These are phyloP conservation scores for Acrocephalus scirpaceus DNA, from an alignment of 2,797 vertebrate species.

Conservation along the genomic window DNA sequence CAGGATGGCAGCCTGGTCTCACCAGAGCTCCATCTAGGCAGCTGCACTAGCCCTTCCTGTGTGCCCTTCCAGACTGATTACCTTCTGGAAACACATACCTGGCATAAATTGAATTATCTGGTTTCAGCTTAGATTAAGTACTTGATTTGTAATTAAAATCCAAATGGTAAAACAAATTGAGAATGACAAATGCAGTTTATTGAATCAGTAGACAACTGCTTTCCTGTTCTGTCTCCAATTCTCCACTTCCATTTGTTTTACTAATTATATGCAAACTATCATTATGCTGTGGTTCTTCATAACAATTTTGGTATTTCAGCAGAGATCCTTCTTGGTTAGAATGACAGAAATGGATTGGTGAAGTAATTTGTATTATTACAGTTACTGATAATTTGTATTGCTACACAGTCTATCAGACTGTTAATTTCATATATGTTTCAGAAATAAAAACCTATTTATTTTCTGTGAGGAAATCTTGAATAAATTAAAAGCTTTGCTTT, in stretches of 20 bases:
- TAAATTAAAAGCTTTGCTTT: neutral
- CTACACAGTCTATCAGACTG: neutral
- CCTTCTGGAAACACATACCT: neutral
- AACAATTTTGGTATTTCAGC: neutral
- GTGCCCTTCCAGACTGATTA: neutral
- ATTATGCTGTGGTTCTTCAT: neutral
- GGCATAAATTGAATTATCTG: neutral
- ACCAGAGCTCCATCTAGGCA: neutral
- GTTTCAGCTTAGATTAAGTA: neutral
- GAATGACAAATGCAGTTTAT: neutral
- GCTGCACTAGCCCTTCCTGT: neutral
- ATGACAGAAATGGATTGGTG: neutral
- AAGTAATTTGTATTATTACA: neutral
- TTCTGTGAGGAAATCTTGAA: neutral
- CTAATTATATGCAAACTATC: neutral
- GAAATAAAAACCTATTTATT: neutral
- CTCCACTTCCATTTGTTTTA: neutral
- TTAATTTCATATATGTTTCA: neutral
- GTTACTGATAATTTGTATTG: neutral
- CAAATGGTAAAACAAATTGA: conserved; percentile 2
- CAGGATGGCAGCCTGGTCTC: neutral
- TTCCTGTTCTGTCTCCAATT: neutral
- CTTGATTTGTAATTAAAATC: conserved; percentile 32
- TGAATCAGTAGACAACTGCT: neutral
- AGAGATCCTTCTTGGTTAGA: neutral